Evolutionary conservation across 2,888 invertebrate species (phyloP).

Genomic region (Ectemnius cavifrons): DNA sequence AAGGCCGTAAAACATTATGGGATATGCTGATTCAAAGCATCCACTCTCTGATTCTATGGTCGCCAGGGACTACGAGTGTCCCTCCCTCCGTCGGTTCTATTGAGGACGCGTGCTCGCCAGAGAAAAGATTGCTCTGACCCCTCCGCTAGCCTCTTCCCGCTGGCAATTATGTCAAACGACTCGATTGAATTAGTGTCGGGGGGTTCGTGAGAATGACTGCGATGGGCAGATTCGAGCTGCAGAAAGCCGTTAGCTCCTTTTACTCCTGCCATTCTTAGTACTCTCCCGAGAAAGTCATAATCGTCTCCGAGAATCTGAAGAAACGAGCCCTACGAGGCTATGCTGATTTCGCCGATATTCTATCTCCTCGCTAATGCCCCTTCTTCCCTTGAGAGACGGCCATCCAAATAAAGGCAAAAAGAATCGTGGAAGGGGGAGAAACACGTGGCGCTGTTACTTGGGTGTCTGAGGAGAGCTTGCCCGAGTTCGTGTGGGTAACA

Average conservation of each 20-base stretch:
- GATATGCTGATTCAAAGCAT: slow-evolving; percentile 8
- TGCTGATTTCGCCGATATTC: slow-evolving; percentile 42
- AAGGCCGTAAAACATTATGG: not conserved
- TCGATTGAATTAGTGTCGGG: slow-evolving; percentile 41
- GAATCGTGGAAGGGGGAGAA: not conserved
- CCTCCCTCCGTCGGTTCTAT: not conserved
- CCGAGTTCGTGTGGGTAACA: not conserved
- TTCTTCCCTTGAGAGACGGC: not conserved
- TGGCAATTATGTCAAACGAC: slow-evolving; percentile 22
- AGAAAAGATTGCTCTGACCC: slow-evolving; percentile 8
- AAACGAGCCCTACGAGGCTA: slow-evolving; percentile 26
- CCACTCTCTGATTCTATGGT: not conserved
- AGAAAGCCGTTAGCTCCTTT: slow-evolving; percentile 2
- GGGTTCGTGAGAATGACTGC: slow-evolving; percentile 12
- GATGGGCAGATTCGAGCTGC: slow-evolving; percentile 21
- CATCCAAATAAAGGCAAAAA: not conserved
- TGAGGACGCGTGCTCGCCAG: not conserved
- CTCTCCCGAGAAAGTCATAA: slow-evolving; percentile 34
- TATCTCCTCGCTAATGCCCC: slow-evolving; percentile 10
- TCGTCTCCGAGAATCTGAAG: slow-evolving; percentile 8
- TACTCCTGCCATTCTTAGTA: slow-evolving; percentile 10
- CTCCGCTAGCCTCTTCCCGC: slow-evolving; percentile 13
- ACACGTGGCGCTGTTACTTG: not conserved
- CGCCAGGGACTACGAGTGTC: slow-evolving; percentile 2
- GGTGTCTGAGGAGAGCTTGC: not conserved